Percentiles rank a stretch among this genome's conserved stretches.
phyloP scores from a whole-genome alignment of 2,888 invertebrate species.

The Yponomeuta cagnagella region DNA sequence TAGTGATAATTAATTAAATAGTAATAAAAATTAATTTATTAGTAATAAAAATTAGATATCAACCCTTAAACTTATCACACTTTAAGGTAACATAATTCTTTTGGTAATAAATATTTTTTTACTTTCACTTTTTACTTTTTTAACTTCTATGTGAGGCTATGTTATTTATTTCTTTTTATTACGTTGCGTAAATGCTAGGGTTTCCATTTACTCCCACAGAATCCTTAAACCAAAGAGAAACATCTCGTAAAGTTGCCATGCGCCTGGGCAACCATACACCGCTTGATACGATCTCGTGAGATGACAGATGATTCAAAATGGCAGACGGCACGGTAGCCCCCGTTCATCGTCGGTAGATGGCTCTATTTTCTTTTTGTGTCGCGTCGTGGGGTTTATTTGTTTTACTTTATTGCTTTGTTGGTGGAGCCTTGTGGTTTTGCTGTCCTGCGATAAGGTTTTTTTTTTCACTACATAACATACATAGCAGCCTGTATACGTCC shows the following conservation, averaged over 20 bases:
- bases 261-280: conserved; percentile 38
- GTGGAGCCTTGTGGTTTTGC: neutral
- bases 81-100: too few species aligned
- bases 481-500: too few species aligned
- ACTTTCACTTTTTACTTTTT: too few species aligned
- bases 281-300: conserved; percentile 32
- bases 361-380: conserved; percentile 9
- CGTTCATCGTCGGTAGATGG: conserved; percentile 20
- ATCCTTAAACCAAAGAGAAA: conserved; percentile 17
- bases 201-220: neutral
- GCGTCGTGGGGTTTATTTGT: conserved; percentile 14
- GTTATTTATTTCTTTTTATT: too few species aligned
- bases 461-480: too few species aligned
- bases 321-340: conserved; percentile 29
- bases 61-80: too few species aligned
- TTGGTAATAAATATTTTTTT: too few species aligned
- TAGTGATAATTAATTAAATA: too few species aligned
- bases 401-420: neutral
- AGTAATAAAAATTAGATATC: too few species aligned
- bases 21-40: too few species aligned
- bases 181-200: neutral
- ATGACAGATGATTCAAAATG: conserved; percentile 17
- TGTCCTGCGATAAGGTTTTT: neutral
- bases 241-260: conserved; percentile 23
- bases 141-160: too few species aligned